These are phyloP conservation scores for Eueides isabella DNA, from an alignment of 1,140 invertebrate species.

Conservation along the genomic window DNA sequence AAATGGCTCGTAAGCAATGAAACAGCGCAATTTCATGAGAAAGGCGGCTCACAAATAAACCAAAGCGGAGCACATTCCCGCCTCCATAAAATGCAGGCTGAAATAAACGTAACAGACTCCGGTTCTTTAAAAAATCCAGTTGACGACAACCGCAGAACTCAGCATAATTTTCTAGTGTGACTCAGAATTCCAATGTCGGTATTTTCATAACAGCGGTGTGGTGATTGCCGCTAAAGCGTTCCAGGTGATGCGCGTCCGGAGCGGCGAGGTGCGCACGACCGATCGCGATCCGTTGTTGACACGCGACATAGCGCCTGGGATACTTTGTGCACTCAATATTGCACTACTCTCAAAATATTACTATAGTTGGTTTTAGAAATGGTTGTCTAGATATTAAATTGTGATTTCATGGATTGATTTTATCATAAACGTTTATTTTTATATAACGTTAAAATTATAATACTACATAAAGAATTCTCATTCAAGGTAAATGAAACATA, in stretches of 20 bases:
- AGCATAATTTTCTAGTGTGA: constrained; percentile 74
- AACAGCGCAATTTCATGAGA: constrained; percentile 76
- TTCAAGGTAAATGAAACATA: too few species aligned
- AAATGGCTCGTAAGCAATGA: constrained; percentile 75
- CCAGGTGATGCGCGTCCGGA: constrained; percentile 54
- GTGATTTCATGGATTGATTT: too few species aligned
- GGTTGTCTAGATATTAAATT: neutral
- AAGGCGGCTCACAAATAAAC: constrained; percentile 75
- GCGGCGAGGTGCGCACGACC: constrained; percentile 49
- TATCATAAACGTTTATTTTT: too few species aligned
- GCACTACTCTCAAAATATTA: constrained; percentile 47
- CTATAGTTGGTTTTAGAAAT: neutral
- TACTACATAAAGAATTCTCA: too few species aligned
- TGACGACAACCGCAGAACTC: constrained; percentile 72
- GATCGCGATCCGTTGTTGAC: constrained; percentile 46
- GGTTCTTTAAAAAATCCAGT: constrained; percentile 69
- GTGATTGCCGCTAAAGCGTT: constrained; percentile 56
- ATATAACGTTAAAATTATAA: too few species aligned
- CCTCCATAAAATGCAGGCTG: constrained; percentile 75
- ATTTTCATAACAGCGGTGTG: constrained; percentile 76
- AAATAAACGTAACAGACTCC: constrained; percentile 74
- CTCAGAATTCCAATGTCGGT: constrained; percentile 69
- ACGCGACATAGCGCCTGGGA: constrained; percentile 21
- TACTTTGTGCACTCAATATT: constrained; percentile 39
- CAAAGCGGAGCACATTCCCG: constrained; percentile 73